Base-by-base conservation (phyloP, 1,140 invertebrate genomes). In the Drosophila saltans region DNA sequence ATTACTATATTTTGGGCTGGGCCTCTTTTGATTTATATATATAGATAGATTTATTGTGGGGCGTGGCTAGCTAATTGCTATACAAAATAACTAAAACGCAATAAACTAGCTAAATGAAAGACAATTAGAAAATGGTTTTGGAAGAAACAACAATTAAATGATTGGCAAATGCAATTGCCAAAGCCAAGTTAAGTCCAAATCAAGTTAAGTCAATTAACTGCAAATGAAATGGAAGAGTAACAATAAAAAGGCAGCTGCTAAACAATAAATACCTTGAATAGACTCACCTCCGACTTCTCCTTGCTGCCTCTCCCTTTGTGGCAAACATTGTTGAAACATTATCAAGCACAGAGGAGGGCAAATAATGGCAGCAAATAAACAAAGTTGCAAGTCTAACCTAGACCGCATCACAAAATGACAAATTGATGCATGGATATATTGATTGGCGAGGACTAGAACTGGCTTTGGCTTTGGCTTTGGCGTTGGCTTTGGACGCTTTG, bases 401-500 rank as follows among this genome's bases (percentile, higher is more conserved):
- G 40, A 67, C 74, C 36, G 45, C 40, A 66, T 10, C 59, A 65
- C 36, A 58, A 26, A 61, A 69, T 82, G 75, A 78, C 80, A 86
- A 88, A 86, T 86, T 88, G 82, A 88, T 80, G 83, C 80, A 86
- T 88, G 82, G 82, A 65, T 43, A 56, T 88, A 86, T 86, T 83
- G 82, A 88, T 86, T 88, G 70, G 45, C 52, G 40, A 24, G 45
- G 45, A 26, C 21, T 26, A 24, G 45, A 26, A 52, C 41, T 43
- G 41, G 41, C 41, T 43, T 24, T 52, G 21, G 45, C 45, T 52
- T 52, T 40, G 39, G 9, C 39, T 11, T 40, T 78, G 58, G 69
- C 76, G 79, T 74, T 62, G 70, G 63, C 60, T 59, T 72, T 68
- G 62, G 48, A 62, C 76, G 75, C 67, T 68, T 71, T 66, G 72